phyloP scores from a whole-genome alignment of 1,140 invertebrate species.

The Neomicropteryx cornuta region DNA sequence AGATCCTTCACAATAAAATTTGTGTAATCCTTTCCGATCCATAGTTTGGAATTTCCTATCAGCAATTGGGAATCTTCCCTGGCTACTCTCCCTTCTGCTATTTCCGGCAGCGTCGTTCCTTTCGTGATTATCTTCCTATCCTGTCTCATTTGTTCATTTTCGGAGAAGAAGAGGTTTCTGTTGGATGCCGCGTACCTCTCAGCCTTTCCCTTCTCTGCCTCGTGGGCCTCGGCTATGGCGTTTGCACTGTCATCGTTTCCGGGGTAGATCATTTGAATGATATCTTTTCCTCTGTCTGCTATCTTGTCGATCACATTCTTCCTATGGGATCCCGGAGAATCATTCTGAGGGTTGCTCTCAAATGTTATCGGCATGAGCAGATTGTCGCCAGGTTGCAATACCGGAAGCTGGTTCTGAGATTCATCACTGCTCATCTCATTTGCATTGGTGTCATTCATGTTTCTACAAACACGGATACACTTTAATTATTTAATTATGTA shows the following conservation, averaged over 20 bases:
- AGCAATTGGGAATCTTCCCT: conserved; percentile 28
- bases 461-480: no score
- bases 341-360: conserved; percentile 35
- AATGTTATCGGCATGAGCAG: conserved; percentile 35
- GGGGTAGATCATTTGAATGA: conserved; percentile 55
- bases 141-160: conserved; percentile 3
- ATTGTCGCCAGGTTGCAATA: conserved; percentile 41
- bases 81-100: conserved; percentile 31
- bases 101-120: conserved; percentile 25
- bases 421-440: no score
- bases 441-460: background rate
- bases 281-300: conserved; percentile 54
- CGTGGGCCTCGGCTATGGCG: conserved; percentile 37
- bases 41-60: conserved; percentile 70
- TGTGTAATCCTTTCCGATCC: conserved; percentile 96
- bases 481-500: no score
- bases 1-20: conserved; percentile 99
- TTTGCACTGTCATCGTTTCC: conserved; percentile 39
- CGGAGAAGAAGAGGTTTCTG: conserved; percentile 13
- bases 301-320: conserved; percentile 57
- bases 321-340: conserved; percentile 54
- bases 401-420: conserved; percentile 26
- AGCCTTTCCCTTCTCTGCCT: conserved; percentile 38
- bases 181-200: conserved; percentile 33
- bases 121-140: conserved; percentile 10